Evolutionary conservation across 2,888 invertebrate genomes (phyloP).

Genomic region (Synergus umbraculus): DNA sequence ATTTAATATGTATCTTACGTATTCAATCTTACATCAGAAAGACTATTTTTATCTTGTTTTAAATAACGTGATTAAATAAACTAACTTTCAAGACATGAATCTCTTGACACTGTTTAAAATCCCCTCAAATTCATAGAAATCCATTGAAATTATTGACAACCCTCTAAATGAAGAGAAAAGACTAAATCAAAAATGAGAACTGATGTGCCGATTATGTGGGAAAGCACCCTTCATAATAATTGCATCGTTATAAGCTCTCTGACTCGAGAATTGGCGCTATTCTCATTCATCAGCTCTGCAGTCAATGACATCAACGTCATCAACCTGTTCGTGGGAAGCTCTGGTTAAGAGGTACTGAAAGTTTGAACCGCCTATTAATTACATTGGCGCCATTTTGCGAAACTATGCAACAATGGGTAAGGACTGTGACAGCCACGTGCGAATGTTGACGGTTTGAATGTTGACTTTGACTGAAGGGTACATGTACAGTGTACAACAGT

Average conservation of each 20-base stretch:
- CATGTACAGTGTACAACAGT: constrained; percentile 3
- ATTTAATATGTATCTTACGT: too few relatives aligned
- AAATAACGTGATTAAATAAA: too few relatives aligned
- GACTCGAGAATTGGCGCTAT: constrained; percentile 5
- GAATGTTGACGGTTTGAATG: constrained; percentile 31
- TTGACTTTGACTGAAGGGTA: constrained; percentile 28
- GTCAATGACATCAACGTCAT: background rate
- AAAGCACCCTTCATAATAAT: background rate
- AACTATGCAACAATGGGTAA: constrained; percentile 22
- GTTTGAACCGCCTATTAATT: constrained; percentile 6
- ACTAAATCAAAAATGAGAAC: background rate
- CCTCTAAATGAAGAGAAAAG: background rate
- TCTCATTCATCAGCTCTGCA: background rate
- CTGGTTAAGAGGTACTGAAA: background rate
- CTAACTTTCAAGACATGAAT: too few relatives aligned
- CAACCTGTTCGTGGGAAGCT: background rate
- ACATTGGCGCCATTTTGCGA: constrained; percentile 21
- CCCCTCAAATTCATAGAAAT: too few relatives aligned
- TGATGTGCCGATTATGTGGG: background rate
- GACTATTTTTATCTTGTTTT: too few relatives aligned
- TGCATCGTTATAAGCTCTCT: background rate
- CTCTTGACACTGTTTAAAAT: too few relatives aligned
- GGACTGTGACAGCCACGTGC: constrained; percentile 35
- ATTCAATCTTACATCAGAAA: too few relatives aligned
- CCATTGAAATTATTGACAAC: too few relatives aligned